A percentile compares a stretch with the other conserved stretches of the same genome.
Evolutionary conservation across 2,113 vertebrate species (phyloP).

Genomic region (Menura novaehollandiae): DNA sequence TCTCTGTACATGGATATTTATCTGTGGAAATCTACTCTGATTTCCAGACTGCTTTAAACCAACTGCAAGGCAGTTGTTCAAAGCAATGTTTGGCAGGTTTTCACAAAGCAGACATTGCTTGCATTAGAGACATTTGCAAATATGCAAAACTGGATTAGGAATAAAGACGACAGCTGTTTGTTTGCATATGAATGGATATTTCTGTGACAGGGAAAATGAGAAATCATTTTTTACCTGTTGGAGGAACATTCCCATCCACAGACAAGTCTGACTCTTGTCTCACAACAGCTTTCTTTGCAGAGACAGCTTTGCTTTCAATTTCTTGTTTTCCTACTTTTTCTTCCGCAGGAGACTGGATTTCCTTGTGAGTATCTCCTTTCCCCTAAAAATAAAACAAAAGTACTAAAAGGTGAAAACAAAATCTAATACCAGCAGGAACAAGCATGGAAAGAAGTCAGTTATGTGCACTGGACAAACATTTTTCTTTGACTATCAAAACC

Average conservation of each 20-base stretch:
- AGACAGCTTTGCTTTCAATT: conserved; percentile 5
- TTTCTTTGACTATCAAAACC: background rate
- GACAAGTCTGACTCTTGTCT: conserved; percentile 3
- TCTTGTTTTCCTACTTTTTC: background rate
- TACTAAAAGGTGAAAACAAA: background rate
- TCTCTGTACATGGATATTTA: background rate
- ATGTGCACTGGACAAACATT: background rate
- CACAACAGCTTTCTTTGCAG: background rate
- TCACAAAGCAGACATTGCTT: background rate
- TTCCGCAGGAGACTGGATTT: background rate
- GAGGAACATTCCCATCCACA: background rate
- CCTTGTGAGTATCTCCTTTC: background rate
- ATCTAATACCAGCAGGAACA: background rate
- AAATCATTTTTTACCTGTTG: conserved; percentile 51
- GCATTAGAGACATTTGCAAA: background rate
- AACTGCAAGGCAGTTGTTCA: background rate
- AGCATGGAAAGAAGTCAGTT: background rate
- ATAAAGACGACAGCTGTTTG: background rate
- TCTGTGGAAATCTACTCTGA: background rate
- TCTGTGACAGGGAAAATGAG: background rate
- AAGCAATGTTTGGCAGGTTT: background rate
- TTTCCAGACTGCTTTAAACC: background rate
- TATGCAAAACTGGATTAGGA: background rate
- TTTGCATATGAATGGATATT: background rate
- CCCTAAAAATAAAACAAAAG: conserved; percentile 34